Percentiles rank a stretch among this genome's conserved stretches.
Evolutionary conservation across 2,888 invertebrate species (phyloP).

Genomic region (Chromoteleia sp.): DNA sequence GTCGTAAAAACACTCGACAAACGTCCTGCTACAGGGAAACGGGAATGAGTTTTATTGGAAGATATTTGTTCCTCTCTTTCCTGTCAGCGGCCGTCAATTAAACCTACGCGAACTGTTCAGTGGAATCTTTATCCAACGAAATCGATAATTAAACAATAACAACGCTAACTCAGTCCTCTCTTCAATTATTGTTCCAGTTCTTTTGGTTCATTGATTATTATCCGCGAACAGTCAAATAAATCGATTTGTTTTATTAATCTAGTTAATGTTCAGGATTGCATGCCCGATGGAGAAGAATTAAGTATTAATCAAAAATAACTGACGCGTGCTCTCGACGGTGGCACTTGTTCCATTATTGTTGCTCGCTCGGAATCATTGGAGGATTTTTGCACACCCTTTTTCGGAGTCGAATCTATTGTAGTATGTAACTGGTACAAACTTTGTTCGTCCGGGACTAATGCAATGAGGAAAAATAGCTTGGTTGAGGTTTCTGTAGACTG

Average conservation of each 20-base stretch:
- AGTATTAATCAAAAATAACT: constrained; percentile 16
- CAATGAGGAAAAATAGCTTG: constrained; percentile 11
- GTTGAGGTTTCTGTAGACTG: neutral
- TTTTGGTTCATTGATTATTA: constrained; percentile 29
- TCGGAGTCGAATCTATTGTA: neutral
- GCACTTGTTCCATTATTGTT: constrained; percentile 7
- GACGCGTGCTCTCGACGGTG: neutral
- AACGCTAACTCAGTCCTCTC: constrained; percentile 1
- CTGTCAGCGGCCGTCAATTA: neutral
- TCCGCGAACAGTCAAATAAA: constrained; percentile 1
- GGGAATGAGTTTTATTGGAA: constrained; percentile 38
- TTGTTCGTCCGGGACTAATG: constrained; percentile 13
- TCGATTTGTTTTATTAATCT: constrained; percentile 9
- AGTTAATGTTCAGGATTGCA: neutral
- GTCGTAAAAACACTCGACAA: constrained; percentile 51
- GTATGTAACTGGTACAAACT: neutral
- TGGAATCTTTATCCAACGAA: constrained; percentile 5
- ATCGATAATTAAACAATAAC: constrained; percentile 30
- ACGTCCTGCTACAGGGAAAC: constrained; percentile 42
- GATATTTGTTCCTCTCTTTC: neutral
- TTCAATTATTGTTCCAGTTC: constrained; percentile 31
- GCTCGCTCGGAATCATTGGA: constrained; percentile 6
- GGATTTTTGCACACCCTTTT: neutral
- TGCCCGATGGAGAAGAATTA: constrained; percentile 3
- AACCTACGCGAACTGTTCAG: neutral